Evolutionary conservation across 2,888 invertebrate genomes (phyloP).

Genomic region (Automeris io): DNA sequence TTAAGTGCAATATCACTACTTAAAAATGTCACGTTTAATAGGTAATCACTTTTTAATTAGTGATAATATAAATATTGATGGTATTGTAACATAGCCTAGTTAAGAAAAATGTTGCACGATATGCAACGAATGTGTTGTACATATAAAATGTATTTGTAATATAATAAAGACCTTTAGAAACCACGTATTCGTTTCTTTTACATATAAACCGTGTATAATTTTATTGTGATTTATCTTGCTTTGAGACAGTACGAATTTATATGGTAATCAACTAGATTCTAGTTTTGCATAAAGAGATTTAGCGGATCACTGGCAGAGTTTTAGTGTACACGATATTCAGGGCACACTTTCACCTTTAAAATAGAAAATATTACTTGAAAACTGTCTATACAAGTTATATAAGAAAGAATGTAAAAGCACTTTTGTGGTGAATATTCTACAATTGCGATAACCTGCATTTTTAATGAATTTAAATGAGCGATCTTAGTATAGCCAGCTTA

Average conservation of each 20-base stretch:
- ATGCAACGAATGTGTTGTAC: constrained; percentile 57
- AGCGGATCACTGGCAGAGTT: constrained; percentile 20
- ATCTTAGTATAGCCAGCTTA: too few relatives aligned
- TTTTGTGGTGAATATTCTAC: too few relatives aligned
- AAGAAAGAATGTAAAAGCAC: too few relatives aligned
- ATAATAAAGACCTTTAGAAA: constrained; percentile 72
- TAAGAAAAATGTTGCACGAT: constrained; percentile 38
- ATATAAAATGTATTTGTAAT: constrained; percentile 69
- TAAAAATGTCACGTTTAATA: too few relatives aligned
- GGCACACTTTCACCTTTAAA: constrained; percentile 19
- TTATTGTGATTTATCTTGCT: constrained; percentile 17
- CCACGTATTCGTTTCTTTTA: constrained; percentile 20
- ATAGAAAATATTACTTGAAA: too few relatives aligned
- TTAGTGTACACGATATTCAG: constrained; percentile 14
- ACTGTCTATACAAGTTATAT: too few relatives aligned
- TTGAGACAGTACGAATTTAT: constrained; percentile 15
- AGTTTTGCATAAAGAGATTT: constrained; percentile 34
- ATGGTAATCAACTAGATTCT: constrained; percentile 25
- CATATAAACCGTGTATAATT: constrained; percentile 13
- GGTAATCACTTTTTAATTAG: constrained; percentile 1
- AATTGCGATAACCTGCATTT: too few relatives aligned
- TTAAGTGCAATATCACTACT: too few relatives aligned
- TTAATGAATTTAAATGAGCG: too few relatives aligned
- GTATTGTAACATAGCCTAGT: constrained; percentile 20
- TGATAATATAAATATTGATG: constrained; percentile 1